Conservation (phyloP, 2,888 invertebrate species). For the Drosophila mercatorum region DNA sequence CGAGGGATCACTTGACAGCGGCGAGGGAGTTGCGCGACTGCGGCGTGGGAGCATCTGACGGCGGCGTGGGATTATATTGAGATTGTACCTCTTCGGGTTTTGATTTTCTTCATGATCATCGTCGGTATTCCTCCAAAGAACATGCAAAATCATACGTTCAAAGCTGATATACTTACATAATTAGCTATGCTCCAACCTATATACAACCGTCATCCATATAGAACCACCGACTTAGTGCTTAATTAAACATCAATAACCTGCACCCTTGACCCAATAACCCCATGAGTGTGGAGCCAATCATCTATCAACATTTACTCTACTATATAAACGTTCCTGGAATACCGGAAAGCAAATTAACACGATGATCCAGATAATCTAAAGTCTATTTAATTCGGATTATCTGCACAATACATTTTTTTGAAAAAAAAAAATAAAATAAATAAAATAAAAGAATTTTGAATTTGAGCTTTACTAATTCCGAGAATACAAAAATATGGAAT, state of each 20-base stretch:
- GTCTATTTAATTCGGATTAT: constrained; percentile 25
- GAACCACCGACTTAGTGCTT: constrained; percentile 37
- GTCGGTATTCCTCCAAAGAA: constrained; percentile 54
- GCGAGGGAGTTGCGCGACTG: constrained; percentile 48
- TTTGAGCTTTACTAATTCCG: constrained; percentile 24
- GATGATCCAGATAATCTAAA: constrained; percentile 63
- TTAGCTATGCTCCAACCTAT: constrained; percentile 25
- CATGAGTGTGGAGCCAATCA: constrained; percentile 61
- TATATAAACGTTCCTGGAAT: constrained; percentile 66
- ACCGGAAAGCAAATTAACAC: constrained; percentile 64
- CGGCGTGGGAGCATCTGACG: constrained; percentile 33
- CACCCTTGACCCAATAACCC: constrained; percentile 50
- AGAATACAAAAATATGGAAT: constrained; percentile 33
- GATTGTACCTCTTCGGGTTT: constrained; percentile 6
- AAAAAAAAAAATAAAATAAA: background rate
- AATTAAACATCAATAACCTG: constrained; percentile 44
- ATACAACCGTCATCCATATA: constrained; percentile 35
- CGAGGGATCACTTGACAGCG: constrained; percentile 55
- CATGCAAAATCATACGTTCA: constrained; percentile 50
- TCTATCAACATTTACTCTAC: constrained; percentile 49
- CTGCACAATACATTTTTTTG: constrained; percentile 60
- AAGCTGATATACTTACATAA: constrained; percentile 68
- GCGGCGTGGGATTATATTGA: constrained; percentile 44
- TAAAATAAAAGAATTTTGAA: background rate
- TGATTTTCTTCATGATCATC: constrained; percentile 51